Evolutionary conservation across 1,140 invertebrate genomes (phyloP), one percentile per base, ranked within the genome.

Genomic region (Lasaia peninsularis): DNA sequence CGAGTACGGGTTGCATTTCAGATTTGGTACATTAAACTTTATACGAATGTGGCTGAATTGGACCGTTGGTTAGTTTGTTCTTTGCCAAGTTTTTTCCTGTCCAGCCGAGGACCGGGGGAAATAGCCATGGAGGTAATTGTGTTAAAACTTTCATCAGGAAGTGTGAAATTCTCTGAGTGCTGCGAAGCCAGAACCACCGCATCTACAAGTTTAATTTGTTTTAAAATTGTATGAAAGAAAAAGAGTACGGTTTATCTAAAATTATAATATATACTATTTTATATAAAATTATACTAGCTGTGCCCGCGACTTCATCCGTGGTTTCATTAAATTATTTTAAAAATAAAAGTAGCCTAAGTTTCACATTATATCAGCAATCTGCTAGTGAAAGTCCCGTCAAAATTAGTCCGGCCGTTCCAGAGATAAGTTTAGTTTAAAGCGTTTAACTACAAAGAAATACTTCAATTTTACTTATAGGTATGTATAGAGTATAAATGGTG

Each of bases 111-210:
- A 74, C 71, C 69, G 67, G 63, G 73, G 63, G 66, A 71, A 84
- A 82, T 77, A 75, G 71, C 73, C 67, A 69, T 64, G 71, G 78
- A 77, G 78, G 80, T 84, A 84, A 86, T 86, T 81, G 78, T 81
- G 80, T 84, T 84, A 86, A 84, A 86, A 86, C 76, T 86, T 86
- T 84, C 80, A 86, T 84, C 75, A 73, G 78, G 72, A 76, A 81
- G 78, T 84, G 83, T 81, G 83, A 84, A 83, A 80, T 78, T 86
- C 78, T 75, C 73, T 67, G 70, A 73, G 76, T 73, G 67, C 72
- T 54, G 60, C 70, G 67, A 67, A 67, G 71, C 72, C 76, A 73
- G 69, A 66, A 73, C 73, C 65, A 66, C 67, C 55, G 62, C 69
- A 78, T 63, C 73, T 75, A 75, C 75, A 81, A 83, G 66, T 81